Percentiles rank a stretch among this genome's conserved stretches.
Evolutionary conservation across 1,140 invertebrate genomes (phyloP).

Genomic region (Eciton burchellii): DNA sequence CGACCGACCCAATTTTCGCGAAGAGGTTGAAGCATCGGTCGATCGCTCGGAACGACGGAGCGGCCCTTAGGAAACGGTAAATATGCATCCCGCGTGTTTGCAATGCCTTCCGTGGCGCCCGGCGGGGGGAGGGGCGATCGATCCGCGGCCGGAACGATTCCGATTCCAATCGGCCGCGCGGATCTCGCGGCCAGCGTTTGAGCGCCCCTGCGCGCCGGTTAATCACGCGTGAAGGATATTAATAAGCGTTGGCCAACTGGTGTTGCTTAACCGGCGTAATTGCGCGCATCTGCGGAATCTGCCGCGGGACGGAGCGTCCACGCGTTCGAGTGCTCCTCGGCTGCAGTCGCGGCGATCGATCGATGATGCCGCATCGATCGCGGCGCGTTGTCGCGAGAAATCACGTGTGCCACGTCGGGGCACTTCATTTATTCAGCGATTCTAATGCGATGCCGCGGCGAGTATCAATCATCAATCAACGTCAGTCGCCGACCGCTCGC

Average conservation of each 20-base stretch:
- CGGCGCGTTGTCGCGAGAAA: slow-evolving; percentile 1
- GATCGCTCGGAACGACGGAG: neutral
- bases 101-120: too few relatives aligned
- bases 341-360: slow-evolving; percentile 21
- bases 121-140: too few relatives aligned
- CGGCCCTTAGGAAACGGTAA: neutral
- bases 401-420: neutral
- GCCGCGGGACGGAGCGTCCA: too few relatives aligned
- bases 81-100: too few relatives aligned
- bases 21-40: neutral
- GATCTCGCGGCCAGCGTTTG: neutral
- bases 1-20: slow-evolving; percentile 11
- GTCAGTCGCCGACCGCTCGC: neutral
- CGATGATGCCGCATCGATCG: slow-evolving; percentile 42
- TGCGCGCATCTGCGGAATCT: neutral
- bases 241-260: neutral
- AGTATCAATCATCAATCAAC: slow-evolving; percentile 51
- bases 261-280: neutral
- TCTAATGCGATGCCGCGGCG: slow-evolving; percentile 13
- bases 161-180: too few relatives aligned
- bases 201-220: neutral
- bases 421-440: slow-evolving; percentile 34
- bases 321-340: too few relatives aligned
- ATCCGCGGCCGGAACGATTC: too few relatives aligned
- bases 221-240: slow-evolving; percentile 18